Evolutionary conservation across 2,888 invertebrate genomes (phyloP), one percentile per base, ranked within the genome.

Genomic region (Ichneumoninae sp.): DNA sequence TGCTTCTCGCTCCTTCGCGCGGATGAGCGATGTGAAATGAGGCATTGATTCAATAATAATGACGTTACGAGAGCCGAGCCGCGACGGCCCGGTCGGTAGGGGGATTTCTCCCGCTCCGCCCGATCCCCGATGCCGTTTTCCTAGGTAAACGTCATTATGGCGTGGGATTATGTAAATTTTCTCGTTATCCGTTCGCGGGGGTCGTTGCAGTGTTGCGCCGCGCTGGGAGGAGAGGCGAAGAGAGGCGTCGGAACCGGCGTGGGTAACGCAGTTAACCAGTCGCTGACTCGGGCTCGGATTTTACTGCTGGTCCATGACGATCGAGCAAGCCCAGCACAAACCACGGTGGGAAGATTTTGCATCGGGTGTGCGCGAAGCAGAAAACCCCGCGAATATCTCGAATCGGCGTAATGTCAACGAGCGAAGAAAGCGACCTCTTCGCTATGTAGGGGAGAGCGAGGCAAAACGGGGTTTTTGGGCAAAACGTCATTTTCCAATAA

Each of bases 91-190:
- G 62, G n/a, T 7, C n/a, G 26, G 40, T 30, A 7, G 22, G 66
- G 66, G 71, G 44, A 57, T 68, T 36, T 40, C 62, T n/a, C 30
- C 54, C 52, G 47, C 22, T 26, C 65, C 5, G 1, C 36, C 44
- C 62, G 47, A 50, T 74, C 70, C 69, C 47, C 52, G 72, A 52
- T 81, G 70, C 57, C 78, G 79, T 83, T 85, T 85, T 81, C 83
- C 79, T 81, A 80, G 82, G 84, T 86, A 86, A 87, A 87, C 83
- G 86, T 86, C 86, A 87, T 86, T 84, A 87, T 86, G 84, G 80
- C 80, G 80, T 82, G 80, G 87, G 87, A 87, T 87, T 87, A 87
- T 87, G 87, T 83, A 87, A 87, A 87, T 86, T 87, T 86, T 80
- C 87, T 86, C 86, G 87, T 87, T 87, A 87, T 87, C 85, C 83